phyloP scores from a whole-genome alignment of 2,797 vertebrate genomes.

The Oceanodroma leucorhoa region DNA sequence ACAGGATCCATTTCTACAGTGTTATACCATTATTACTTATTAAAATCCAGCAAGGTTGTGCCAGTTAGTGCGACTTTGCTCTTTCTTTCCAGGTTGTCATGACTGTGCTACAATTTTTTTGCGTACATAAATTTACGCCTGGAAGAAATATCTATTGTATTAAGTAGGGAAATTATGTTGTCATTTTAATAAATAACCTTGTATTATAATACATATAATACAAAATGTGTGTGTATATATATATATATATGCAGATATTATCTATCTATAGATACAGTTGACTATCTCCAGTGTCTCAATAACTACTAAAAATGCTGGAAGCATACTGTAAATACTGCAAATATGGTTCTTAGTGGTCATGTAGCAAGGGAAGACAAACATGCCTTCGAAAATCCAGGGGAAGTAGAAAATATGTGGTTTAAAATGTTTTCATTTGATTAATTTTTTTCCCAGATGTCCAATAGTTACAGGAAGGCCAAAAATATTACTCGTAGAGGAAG shows the following conservation, averaged over 20 bases:
- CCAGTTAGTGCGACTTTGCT: neutral
- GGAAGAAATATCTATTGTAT: neutral
- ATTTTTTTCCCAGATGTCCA: neutral
- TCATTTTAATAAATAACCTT: neutral
- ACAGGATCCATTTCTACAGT: neutral
- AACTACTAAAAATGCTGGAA: neutral
- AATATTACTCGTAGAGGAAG: neutral
- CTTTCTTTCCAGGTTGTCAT: neutral
- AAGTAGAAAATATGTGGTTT: neutral
- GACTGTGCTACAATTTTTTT: neutral
- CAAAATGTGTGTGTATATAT: accelerated
- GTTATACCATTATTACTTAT: neutral
- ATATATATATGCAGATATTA: neutral
- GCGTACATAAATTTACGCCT: neutral
- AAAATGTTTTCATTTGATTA: neutral
- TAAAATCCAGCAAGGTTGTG: neutral
- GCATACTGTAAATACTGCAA: neutral
- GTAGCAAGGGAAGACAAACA: neutral
- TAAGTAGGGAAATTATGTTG: neutral
- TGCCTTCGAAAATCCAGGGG: neutral
- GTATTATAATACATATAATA: neutral
- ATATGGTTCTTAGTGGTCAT: neutral
- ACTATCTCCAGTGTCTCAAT: neutral
- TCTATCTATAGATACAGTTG: neutral
- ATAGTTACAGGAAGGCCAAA: neutral